phyloP scores from a whole-genome alignment of 2,797 vertebrate genomes.

The Triplophysa bombifrons region DNA sequence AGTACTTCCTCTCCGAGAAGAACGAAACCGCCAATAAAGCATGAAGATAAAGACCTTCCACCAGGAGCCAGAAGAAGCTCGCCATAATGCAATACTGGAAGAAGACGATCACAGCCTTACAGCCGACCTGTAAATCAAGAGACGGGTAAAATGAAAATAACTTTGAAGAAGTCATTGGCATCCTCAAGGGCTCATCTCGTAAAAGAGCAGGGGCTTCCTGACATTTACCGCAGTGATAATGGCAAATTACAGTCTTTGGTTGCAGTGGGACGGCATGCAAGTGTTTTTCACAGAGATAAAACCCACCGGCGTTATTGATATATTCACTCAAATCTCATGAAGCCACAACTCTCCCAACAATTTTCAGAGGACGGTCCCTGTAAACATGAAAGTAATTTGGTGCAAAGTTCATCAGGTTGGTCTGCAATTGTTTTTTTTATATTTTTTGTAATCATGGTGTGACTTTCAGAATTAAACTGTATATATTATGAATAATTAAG shows the following conservation, averaged over 20 bases:
- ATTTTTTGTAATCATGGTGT: no score
- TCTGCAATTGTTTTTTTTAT: no score
- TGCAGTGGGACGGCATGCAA: neutral
- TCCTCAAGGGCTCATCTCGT: conserved; percentile 12
- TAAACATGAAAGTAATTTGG: neutral
- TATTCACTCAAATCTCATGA: neutral
- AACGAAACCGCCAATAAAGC: conserved; percentile 92
- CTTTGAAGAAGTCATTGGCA: conserved; percentile 9
- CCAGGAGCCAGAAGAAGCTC: conserved; percentile 97
- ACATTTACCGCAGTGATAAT: conserved; percentile 23
- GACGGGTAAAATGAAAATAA: neutral
- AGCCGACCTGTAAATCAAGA: conserved; percentile 81
- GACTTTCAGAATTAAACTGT: no score
- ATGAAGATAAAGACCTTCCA: conserved; percentile 94
- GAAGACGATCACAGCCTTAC: conserved; percentile 91
- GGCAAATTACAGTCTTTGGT: conserved; percentile 5
- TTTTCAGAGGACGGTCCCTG: no score
- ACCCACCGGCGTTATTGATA: neutral
- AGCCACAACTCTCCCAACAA: neutral
- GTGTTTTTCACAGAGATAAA: conserved; percentile 8
- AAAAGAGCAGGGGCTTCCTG: neutral
- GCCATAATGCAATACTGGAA: conserved; percentile 98
- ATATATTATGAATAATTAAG: neutral
- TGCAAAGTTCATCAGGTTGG: neutral
- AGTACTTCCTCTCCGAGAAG: conserved; percentile 97